Evolutionary conservation across 2,113 vertebrate genomes (phyloP).

Genomic region (Stomatorhinus ivindoensis): DNA sequence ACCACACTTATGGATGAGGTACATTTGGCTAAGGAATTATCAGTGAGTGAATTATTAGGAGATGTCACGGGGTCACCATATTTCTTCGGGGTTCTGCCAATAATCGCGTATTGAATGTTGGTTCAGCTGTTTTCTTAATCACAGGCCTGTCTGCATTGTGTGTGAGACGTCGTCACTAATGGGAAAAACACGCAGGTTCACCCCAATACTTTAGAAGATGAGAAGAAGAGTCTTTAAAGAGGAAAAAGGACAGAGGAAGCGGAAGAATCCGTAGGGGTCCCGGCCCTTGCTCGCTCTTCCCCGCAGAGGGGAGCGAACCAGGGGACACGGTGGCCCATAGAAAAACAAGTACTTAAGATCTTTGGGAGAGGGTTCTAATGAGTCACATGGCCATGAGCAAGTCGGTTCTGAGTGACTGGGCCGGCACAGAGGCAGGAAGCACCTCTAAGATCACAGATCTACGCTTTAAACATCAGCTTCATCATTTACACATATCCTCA

Average conservation of each 20-base stretch:
- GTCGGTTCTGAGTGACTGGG: background rate
- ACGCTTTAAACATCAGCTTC: background rate
- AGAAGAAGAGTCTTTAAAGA: background rate
- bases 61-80: background rate
- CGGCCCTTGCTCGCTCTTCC: background rate
- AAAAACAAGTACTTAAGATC: background rate
- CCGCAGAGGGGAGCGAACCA: slow-evolving; percentile 2
- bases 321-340: background rate
- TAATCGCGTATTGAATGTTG: slow-evolving; percentile 30
- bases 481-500: background rate
- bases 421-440: background rate
- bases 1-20: background rate
- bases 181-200: slow-evolving; percentile 21
- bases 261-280: background rate
- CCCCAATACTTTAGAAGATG: slow-evolving; percentile 23
- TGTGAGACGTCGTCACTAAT: slow-evolving; percentile 22
- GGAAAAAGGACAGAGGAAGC: background rate
- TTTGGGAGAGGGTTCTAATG: background rate
- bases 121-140: slow-evolving; percentile 30
- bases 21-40: slow-evolving; percentile 13
- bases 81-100: slow-evolving; percentile 20
- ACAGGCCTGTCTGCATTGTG: slow-evolving; percentile 19
- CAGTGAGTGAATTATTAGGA: slow-evolving; percentile 20
- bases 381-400: background rate
- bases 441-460: background rate